Evolutionary conservation across 2,113 vertebrate species (phyloP).

Genomic region (Larimichthys polyactis): DNA sequence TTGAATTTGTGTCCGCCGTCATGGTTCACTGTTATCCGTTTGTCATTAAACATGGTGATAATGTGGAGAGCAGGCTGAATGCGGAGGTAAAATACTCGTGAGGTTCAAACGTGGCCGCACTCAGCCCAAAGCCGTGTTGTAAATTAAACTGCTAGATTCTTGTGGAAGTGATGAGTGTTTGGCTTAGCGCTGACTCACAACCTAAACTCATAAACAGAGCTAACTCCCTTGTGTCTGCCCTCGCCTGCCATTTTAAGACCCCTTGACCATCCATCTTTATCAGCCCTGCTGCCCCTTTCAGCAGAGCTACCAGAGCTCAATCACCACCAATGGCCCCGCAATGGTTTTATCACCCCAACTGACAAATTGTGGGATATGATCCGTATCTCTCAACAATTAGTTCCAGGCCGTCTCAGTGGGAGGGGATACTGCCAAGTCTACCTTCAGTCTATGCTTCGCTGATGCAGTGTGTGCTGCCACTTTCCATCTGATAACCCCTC

Average conservation of each 20-base stretch:
- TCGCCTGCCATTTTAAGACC: slow-evolving; percentile 71
- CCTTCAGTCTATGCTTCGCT: slow-evolving; percentile 55
- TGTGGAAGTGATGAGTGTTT: slow-evolving; percentile 68
- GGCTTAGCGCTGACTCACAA: slow-evolving; percentile 74
- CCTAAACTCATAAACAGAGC: slow-evolving; percentile 77
- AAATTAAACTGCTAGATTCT: slow-evolving; percentile 61
- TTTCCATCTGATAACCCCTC: slow-evolving; percentile 73
- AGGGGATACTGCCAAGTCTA: slow-evolving; percentile 69
- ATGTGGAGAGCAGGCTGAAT: slow-evolving; percentile 56
- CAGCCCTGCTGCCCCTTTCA: slow-evolving; percentile 57
- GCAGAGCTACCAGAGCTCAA: slow-evolving; percentile 56
- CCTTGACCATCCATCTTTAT: slow-evolving; percentile 80
- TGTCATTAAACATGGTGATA: slow-evolving; percentile 66
- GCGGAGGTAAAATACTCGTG: slow-evolving; percentile 31
- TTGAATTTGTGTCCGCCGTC: slow-evolving; percentile 56
- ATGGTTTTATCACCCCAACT: slow-evolving; percentile 82
- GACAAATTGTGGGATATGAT: slow-evolving; percentile 89
- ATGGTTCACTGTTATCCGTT: slow-evolving; percentile 52
- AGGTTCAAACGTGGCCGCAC: slow-evolving; percentile 36
- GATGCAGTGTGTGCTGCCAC: slow-evolving; percentile 61
- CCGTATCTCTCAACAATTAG: slow-evolving; percentile 84
- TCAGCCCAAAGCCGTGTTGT: slow-evolving; percentile 42
- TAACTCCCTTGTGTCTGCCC: slow-evolving; percentile 62
- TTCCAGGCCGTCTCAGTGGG: slow-evolving; percentile 79
- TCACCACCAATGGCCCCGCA: slow-evolving; percentile 51